These are phyloP conservation scores for Phanerotoma sp. DNA, from an alignment of 2,888 invertebrate species.

Conservation along the genomic window DNA sequence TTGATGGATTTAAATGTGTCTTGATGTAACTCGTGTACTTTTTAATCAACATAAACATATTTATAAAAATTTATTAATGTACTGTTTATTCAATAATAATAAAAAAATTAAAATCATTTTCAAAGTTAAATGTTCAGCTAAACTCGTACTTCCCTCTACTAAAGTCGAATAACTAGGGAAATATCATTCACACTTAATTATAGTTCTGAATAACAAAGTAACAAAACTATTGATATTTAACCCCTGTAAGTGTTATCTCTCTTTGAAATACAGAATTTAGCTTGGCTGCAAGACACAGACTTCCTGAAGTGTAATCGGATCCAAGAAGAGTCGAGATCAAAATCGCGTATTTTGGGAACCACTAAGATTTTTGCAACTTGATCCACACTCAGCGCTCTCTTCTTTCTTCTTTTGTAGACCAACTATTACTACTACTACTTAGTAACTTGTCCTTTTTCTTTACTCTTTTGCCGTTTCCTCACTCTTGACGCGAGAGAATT, in stretches of 20 bases:
- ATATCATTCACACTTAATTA: no score
- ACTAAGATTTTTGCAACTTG: conserved; percentile 16
- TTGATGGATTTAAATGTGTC: no score
- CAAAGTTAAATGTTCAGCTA: no score
- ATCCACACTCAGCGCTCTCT: conserved; percentile 4
- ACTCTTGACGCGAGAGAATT: conserved; percentile 14
- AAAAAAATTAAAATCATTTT: no score
- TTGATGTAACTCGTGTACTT: no score
- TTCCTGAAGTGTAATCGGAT: conserved; percentile 19
- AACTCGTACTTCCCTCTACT: no score
- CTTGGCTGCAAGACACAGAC: conserved; percentile 7
- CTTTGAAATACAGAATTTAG: conserved; percentile 9
- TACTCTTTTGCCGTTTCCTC: conserved; percentile 18
- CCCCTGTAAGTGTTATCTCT: not conserved
- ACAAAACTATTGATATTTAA: not conserved
- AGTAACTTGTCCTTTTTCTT: not conserved
- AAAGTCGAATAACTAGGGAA: no score
- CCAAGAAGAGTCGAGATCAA: conserved; percentile 21
- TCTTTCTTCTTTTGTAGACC: no score
- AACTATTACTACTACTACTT: not conserved
- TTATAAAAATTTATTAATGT: no score
- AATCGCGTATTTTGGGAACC: conserved; percentile 25
- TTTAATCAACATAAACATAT: no score
- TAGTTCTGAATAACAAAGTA: no score
- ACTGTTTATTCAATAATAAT: no score